phyloP scores from a whole-genome alignment of 2,888 invertebrate species.

The Bombyx huttoni region DNA sequence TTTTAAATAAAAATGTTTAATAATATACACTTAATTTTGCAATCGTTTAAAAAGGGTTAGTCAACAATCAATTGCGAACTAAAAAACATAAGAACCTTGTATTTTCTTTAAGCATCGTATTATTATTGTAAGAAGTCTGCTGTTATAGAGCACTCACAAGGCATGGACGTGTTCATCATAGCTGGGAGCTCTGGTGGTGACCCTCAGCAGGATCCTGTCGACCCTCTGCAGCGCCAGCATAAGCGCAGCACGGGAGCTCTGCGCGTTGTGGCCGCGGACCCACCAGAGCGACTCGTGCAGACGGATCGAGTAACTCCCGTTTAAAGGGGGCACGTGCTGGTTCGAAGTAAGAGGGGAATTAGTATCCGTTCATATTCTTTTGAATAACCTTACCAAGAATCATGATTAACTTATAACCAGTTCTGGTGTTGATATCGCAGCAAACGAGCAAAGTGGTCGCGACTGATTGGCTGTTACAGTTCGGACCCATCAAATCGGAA shows the following conservation, averaged over 20 bases:
- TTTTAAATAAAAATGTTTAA: too few relatives aligned
- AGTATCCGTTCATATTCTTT: too few relatives aligned
- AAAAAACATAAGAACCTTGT: too few relatives aligned
- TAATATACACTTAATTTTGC: too few relatives aligned
- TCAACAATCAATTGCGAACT: too few relatives aligned
- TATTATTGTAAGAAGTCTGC: neutral
- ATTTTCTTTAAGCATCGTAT: neutral
- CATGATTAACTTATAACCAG: too few relatives aligned
- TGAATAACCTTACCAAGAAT: too few relatives aligned
- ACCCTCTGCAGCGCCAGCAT: constrained; percentile 95
- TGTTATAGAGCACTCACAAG: constrained; percentile 26
- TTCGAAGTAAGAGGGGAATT: neutral
- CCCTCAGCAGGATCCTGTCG: constrained; percentile 83
- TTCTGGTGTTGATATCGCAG: too few relatives aligned
- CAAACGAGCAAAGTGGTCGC: too few relatives aligned
- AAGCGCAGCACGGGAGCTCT: constrained; percentile 74
- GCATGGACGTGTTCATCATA: constrained; percentile 37
- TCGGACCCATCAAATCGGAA: too few relatives aligned
- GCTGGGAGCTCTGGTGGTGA: constrained; percentile 48
- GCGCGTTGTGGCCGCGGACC: constrained; percentile 77
- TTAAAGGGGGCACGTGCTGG: constrained; percentile 51
- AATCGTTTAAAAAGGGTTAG: too few relatives aligned
- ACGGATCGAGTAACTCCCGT: constrained; percentile 69
- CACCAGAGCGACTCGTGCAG: constrained; percentile 88
- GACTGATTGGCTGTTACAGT: too few relatives aligned